Percentiles rank a stretch among this genome's conserved stretches.
Evolutionary conservation across 1,140 invertebrate genomes (phyloP).

Genomic region (Neoseiulus cucumeris): DNA sequence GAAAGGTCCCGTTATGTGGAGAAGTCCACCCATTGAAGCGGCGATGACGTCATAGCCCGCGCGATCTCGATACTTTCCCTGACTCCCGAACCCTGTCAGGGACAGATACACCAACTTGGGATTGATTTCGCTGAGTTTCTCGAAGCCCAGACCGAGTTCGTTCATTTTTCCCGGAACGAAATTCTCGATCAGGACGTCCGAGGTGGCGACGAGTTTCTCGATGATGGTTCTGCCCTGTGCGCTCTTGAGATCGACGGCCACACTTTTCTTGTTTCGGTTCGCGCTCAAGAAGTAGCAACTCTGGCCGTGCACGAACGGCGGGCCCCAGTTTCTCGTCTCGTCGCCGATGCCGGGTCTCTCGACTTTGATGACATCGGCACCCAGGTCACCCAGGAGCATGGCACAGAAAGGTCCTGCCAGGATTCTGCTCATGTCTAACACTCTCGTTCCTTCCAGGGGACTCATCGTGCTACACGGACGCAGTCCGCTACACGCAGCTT

Average conservation of each 20-base stretch:
- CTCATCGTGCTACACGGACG: slow-evolving; percentile 4
- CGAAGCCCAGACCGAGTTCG: slow-evolving; percentile 54
- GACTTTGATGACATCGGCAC: slow-evolving; percentile 73
- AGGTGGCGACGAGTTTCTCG: slow-evolving; percentile 42
- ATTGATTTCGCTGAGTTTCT: slow-evolving; percentile 44
- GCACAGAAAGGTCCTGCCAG: slow-evolving; percentile 69
- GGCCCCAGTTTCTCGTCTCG: slow-evolving; percentile 76
- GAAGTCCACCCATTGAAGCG: slow-evolving; percentile 65
- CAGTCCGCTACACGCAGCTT: no score
- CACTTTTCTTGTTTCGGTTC: slow-evolving; percentile 89
- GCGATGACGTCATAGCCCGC: slow-evolving; percentile 92
- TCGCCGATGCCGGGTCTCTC: slow-evolving; percentile 60
- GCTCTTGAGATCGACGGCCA: slow-evolving; percentile 63
- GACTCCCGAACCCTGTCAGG: slow-evolving; percentile 64
- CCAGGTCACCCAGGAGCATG: slow-evolving; percentile 79
- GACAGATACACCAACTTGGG: slow-evolving; percentile 79
- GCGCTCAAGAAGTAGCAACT: slow-evolving; percentile 64
- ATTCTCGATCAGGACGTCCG: slow-evolving; percentile 83
- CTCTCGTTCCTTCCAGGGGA: slow-evolving; percentile 41
- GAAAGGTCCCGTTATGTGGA: slow-evolving; percentile 67
- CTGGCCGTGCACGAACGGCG: slow-evolving; percentile 58
- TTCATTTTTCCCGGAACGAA: slow-evolving; percentile 74
- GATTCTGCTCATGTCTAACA: slow-evolving; percentile 64
- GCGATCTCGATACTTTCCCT: slow-evolving; percentile 59
- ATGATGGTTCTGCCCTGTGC: slow-evolving; percentile 47